phyloP scores from a whole-genome alignment of 64 coral and sea anemone species.

The Montipora capricornis region DNA sequence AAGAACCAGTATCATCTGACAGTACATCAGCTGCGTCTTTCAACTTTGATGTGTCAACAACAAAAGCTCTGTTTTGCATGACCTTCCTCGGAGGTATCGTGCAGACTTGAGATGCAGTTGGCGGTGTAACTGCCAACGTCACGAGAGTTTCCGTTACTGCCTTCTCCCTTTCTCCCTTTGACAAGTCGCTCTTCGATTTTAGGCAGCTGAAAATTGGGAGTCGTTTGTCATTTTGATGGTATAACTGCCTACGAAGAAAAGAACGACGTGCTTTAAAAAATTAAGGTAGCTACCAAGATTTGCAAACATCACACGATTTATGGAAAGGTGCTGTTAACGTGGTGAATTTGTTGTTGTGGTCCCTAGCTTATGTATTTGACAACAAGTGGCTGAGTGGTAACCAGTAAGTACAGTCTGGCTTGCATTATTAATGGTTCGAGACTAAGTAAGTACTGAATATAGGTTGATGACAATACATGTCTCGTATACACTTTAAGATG shows the following conservation, averaged over 20 bases:
- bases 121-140: slow-evolving; percentile 12
- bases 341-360: not conserved
- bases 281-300: not conserved
- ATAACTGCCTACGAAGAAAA: slow-evolving; percentile 21
- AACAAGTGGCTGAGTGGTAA: not conserved
- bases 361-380: not conserved
- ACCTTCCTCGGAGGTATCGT: slow-evolving; percentile 19
- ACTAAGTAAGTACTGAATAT: not conserved
- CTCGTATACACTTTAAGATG: not conserved
- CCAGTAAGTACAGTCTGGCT: not conserved
- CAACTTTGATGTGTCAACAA: slow-evolving; percentile 24
- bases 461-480: not conserved
- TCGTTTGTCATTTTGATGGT: slow-evolving; percentile 22
- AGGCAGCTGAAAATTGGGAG: slow-evolving; percentile 25
- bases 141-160: slow-evolving; percentile 15
- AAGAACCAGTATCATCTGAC: slow-evolving; percentile 28
- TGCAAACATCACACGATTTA: not conserved
- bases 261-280: not conserved
- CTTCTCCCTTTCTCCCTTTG: slow-evolving; percentile 7
- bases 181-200: slow-evolving; percentile 4
- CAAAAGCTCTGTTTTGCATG: slow-evolving; percentile 34
- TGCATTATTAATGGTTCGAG: not conserved
- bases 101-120: slow-evolving; percentile 11
- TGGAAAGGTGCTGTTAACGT: not conserved
- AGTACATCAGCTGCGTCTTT: slow-evolving; percentile 36